Conservation (phyloP, 2,888 invertebrate genomes). For the Epinotia brunnichana region DNA sequence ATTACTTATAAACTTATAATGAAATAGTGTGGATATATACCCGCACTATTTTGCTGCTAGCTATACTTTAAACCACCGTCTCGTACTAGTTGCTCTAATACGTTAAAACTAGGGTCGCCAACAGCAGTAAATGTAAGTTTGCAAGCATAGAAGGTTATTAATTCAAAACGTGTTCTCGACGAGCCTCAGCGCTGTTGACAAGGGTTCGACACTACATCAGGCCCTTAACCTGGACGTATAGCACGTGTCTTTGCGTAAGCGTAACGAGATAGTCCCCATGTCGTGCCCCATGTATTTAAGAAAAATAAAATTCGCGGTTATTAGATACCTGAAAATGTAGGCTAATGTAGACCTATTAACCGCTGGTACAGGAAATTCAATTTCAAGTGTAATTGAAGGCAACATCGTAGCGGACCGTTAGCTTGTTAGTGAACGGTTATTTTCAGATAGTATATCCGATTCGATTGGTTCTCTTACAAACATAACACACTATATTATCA, state of each 20-base stretch:
- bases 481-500: too few relatives aligned
- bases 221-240: slow-evolving; percentile 8
- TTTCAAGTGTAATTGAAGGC: background rate
- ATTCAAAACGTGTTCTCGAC: slow-evolving; percentile 35
- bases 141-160: slow-evolving; percentile 25
- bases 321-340: slow-evolving; percentile 21
- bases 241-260: slow-evolving; percentile 19
- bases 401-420: background rate
- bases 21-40: background rate
- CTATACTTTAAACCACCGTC: background rate
- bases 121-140: slow-evolving; percentile 21
- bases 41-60: background rate
- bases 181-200: slow-evolving; percentile 27
- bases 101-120: background rate
- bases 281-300: slow-evolving; percentile 27
- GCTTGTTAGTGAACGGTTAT: background rate
- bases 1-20: slow-evolving; percentile 3
- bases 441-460: too few relatives aligned
- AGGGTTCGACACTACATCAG: slow-evolving; percentile 26
- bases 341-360: too few relatives aligned
- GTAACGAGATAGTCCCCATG: slow-evolving; percentile 24
- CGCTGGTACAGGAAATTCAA: background rate
- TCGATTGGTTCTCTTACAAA: too few relatives aligned
- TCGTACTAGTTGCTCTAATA: slow-evolving; percentile 4
- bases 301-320: slow-evolving; percentile 21